Conservation (phyloP, 2,888 invertebrate genomes). For the Andrena bicolor region DNA sequence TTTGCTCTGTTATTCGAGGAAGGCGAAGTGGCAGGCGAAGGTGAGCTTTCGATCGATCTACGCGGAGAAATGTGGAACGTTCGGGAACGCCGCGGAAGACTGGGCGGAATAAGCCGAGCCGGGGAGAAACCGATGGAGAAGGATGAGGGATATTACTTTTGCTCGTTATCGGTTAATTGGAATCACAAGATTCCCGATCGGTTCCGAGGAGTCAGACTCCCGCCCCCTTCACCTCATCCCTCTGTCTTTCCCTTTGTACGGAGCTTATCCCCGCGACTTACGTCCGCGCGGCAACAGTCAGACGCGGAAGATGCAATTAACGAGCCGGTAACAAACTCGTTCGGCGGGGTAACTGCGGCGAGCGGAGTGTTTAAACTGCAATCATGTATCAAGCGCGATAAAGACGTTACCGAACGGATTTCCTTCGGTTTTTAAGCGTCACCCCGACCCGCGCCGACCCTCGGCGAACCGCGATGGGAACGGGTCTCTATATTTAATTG, state of each 20-base stretch:
- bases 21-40: conserved; percentile 26
- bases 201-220: conserved; percentile 50
- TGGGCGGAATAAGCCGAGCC: conserved; percentile 14
- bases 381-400: conserved; percentile 63
- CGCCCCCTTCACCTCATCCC: background rate
- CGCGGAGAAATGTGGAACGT: conserved; percentile 19
- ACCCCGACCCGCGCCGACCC: background rate
- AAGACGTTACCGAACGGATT: conserved; percentile 51
- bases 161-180: conserved; percentile 76
- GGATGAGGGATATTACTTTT: conserved; percentile 70
- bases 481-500: conserved; percentile 24
- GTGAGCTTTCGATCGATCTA: conserved; percentile 57
- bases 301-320: conserved; percentile 70
- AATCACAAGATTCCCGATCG: conserved; percentile 75
- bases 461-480: background rate
- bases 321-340: conserved; percentile 65
- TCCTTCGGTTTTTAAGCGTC: conserved; percentile 38
- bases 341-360: conserved; percentile 53
- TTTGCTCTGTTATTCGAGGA: conserved; percentile 27
- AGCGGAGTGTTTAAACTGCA: conserved; percentile 51
- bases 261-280: conserved; percentile 64
- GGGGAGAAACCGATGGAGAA: conserved; percentile 17
- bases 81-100: background rate
- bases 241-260: conserved; percentile 55
- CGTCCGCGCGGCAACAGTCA: conserved; percentile 52